A percentile compares a stretch with the other conserved stretches of the same genome.
These are phyloP conservation scores for Agrilus biguttatus DNA, from an alignment of 2,888 invertebrate species.

Conservation along the genomic window DNA sequence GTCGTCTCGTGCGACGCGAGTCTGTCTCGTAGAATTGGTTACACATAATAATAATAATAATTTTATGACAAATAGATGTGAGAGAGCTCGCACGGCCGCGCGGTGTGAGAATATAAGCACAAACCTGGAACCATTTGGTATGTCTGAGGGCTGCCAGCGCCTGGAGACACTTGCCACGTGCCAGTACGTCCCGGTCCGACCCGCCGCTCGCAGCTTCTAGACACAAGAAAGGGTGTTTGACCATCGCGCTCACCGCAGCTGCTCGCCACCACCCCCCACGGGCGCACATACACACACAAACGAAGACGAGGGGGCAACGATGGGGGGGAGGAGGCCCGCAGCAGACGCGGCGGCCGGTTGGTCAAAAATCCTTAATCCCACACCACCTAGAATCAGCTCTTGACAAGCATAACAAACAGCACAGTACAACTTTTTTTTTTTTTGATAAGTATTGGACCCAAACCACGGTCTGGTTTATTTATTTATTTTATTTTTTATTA, in stretches of 20 bases:
- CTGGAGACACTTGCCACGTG: constrained; percentile 98
- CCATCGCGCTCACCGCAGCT: constrained; percentile 38
- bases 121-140: constrained; percentile 99
- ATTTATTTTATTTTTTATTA: constrained; percentile 1
- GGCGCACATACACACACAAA: too few relatives aligned
- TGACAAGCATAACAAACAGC: constrained; percentile 23
- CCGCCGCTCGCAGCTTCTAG: constrained; percentile 54
- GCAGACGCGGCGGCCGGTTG: constrained; percentile 33
- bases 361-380: constrained; percentile 55
- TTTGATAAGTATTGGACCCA: constrained; percentile 28
- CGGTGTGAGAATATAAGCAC: constrained; percentile 34
- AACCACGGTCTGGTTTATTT: background rate
- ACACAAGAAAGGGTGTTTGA: constrained; percentile 56
- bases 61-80: background rate
- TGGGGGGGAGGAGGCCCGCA: constrained; percentile 8
- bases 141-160: constrained; percentile 99
- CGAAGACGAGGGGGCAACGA: background rate
- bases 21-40: background rate
- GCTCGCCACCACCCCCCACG: constrained; percentile 11
- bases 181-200: constrained; percentile 80
- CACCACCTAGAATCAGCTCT: constrained; percentile 34
- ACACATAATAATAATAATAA: background rate
- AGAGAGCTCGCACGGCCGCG: constrained; percentile 10
- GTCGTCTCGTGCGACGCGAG: too few relatives aligned
- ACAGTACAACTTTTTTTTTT: constrained; percentile 21